phyloP scores from a whole-genome alignment of 1,140 invertebrate species.

The Hyposmocoma kahamanoa region DNA sequence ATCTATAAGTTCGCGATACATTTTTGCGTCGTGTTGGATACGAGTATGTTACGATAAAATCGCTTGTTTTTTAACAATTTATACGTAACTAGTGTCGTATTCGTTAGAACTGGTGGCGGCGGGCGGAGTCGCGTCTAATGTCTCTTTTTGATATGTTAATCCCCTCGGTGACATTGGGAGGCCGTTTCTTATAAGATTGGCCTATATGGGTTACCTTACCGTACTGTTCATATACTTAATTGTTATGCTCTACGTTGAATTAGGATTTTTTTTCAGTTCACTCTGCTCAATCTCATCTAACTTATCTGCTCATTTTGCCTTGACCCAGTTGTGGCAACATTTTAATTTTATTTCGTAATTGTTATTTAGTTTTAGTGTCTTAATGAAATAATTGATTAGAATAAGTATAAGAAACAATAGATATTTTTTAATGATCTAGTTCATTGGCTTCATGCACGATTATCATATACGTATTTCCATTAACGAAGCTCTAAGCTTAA shows the following conservation, averaged over 20 bases:
- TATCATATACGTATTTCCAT: not conserved
- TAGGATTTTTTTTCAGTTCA: too few species aligned
- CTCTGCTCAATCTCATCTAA: too few species aligned
- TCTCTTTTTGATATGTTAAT: constrained; percentile 16
- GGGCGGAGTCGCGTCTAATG: not conserved
- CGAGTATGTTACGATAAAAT: not conserved
- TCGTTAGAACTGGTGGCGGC: constrained; percentile 3
- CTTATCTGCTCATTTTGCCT: too few species aligned
- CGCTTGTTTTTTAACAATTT: not conserved
- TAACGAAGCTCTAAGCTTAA: constrained; percentile 13
- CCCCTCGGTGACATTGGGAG: constrained; percentile 22
- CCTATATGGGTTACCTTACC: constrained; percentile 17
- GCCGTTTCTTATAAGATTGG: constrained; percentile 16
- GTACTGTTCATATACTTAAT: not conserved
- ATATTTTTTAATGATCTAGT: not conserved
- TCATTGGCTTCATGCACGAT: constrained; percentile 10
- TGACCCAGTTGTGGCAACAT: too few species aligned
- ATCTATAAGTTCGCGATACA: not conserved
- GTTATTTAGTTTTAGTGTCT: too few species aligned
- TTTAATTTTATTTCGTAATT: too few species aligned
- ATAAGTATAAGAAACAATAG: too few species aligned
- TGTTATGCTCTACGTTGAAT: not conserved
- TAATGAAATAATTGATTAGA: too few species aligned
- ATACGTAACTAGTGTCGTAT: not conserved
- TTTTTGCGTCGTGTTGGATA: not conserved